Evolutionary conservation across 2,888 invertebrate species (phyloP), one percentile per base, ranked within the genome.

Genomic region (Chymomyza amoena): DNA sequence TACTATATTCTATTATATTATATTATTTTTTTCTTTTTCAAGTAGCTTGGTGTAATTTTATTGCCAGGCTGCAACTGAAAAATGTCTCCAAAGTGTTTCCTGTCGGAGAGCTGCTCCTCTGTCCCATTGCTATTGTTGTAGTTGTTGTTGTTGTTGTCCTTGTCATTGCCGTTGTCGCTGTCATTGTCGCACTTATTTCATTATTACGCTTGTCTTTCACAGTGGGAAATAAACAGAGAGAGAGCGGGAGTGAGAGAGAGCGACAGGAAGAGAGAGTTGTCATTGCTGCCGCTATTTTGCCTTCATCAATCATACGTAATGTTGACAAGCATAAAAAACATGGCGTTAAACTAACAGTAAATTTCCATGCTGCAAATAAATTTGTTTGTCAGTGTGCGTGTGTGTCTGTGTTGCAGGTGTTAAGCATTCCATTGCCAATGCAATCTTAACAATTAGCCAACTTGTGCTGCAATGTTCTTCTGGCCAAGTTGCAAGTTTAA

Each of bases 231-330:
- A 4, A 4, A 45, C 2, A 45, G 1, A 45, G 39, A 1, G 4
- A 13, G 13, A 45, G 39, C 25, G 25, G 3, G 25, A 25, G 25
- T n/a, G n/a, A 45, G 13, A 13, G 13, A 13, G 4, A 39, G 39
- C 4, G 39, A 5, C 6, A 39, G 9, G 13, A 3, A 2, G 39
- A 10, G 39, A 13, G 3, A 45, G 39, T 45, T 45, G 39, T 45
- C 39, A 45, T 45, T 45, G 39, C 39, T 45, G 39, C 13, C 10
- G 39, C 39, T 45, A 45, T 13, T 54, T 54, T 54, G 82, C 80
- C 84, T 77, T 79, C 83, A 84, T 84, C 83, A 84, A 84, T 84
- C 83, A 84, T 86, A 84, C 83, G 83, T 86, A 84, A 81, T 71
- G 86, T 78, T 81, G 86, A 84, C 86, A 85, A 76, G 83, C 73